A percentile compares a stretch with the other conserved stretches of the same genome.
Conservation (phyloP, 1,140 invertebrate genomes). For the Drosophila neocordata region DNA sequence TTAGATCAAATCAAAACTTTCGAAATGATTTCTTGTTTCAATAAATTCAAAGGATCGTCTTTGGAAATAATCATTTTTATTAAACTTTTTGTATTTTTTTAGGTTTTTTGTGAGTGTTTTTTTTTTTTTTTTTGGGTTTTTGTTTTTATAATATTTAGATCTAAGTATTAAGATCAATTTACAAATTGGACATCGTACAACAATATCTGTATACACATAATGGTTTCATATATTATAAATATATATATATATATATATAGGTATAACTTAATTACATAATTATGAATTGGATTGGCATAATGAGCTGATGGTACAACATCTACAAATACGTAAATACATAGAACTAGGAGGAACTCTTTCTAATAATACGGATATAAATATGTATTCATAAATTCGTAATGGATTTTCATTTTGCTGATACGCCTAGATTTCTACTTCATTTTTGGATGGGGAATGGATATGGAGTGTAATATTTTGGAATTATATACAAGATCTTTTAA, state of each 20-base stretch:
- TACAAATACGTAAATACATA: slow-evolving; percentile 44
- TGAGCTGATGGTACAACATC: slow-evolving; percentile 49
- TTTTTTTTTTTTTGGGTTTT: slow-evolving; percentile 68
- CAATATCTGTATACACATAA: slow-evolving; percentile 64
- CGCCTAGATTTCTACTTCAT: slow-evolving; percentile 50
- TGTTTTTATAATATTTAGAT: slow-evolving; percentile 47
- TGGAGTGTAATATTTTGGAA: slow-evolving; percentile 37
- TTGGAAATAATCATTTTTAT: slow-evolving; percentile 7
- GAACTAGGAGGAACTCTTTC: slow-evolving; percentile 57
- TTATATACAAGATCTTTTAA: slow-evolving; percentile 3
- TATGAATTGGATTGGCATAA: slow-evolving; percentile 47
- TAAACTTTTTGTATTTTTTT: not conserved
- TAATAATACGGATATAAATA: slow-evolving; percentile 48
- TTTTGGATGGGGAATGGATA: slow-evolving; percentile 47
- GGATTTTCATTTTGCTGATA: slow-evolving; percentile 59
- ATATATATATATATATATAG: slow-evolving; percentile 46
- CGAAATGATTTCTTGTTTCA: not conserved
- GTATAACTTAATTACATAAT: slow-evolving; percentile 37
- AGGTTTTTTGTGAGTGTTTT: slow-evolving; percentile 29
- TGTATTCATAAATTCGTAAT: slow-evolving; percentile 73
- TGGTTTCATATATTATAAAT: slow-evolving; percentile 28
- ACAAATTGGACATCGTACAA: slow-evolving; percentile 78
- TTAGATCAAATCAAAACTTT: not conserved
- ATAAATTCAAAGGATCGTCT: not conserved
- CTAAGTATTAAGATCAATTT: slow-evolving; percentile 74